phyloP scores from a whole-genome alignment of 1,140 invertebrate genomes.

The Apis dorsata region DNA sequence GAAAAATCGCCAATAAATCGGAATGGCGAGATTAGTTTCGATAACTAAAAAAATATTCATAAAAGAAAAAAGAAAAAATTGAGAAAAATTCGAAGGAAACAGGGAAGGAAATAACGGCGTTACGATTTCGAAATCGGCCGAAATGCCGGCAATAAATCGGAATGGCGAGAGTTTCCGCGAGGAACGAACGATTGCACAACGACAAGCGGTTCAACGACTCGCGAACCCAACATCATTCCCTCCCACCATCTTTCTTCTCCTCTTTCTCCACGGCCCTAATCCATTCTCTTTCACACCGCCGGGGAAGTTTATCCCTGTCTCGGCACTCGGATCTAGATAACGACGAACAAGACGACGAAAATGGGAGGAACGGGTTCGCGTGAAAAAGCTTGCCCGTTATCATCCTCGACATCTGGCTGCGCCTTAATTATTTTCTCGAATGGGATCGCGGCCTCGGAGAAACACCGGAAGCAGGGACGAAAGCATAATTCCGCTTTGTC shows the following conservation, averaged over 20 bases:
- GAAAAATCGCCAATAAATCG: too few relatives aligned
- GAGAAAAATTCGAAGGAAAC: too few relatives aligned
- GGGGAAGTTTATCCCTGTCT: constrained; percentile 34
- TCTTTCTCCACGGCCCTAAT: constrained; percentile 20
- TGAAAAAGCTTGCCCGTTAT: constrained; percentile 39
- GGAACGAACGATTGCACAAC: constrained; percentile 28
- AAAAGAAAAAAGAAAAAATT: too few relatives aligned
- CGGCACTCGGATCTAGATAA: constrained; percentile 34
- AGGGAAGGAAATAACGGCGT: constrained; percentile 1
- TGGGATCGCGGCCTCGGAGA: constrained; percentile 63
- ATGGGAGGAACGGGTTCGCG: constrained; percentile 44
- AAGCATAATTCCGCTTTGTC: constrained; percentile 58
- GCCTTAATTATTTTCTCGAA: constrained; percentile 71
- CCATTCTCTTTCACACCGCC: constrained; percentile 16
- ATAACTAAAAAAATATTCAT: too few relatives aligned
- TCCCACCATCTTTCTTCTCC: not conserved
- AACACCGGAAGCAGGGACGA: constrained; percentile 61
- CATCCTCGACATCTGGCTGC: constrained; percentile 42
- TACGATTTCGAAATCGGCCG: constrained; percentile 41
- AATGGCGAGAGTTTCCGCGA: constrained; percentile 26
- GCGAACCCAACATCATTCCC: constrained; percentile 10
- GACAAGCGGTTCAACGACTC: constrained; percentile 38
- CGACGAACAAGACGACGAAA: constrained; percentile 45
- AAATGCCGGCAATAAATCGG: constrained; percentile 45
- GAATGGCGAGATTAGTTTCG: too few relatives aligned